A percentile compares a stretch with the other conserved stretches of the same genome.
Conservation (phyloP, 2,888 invertebrate species). For the Polymixis lichenea region DNA sequence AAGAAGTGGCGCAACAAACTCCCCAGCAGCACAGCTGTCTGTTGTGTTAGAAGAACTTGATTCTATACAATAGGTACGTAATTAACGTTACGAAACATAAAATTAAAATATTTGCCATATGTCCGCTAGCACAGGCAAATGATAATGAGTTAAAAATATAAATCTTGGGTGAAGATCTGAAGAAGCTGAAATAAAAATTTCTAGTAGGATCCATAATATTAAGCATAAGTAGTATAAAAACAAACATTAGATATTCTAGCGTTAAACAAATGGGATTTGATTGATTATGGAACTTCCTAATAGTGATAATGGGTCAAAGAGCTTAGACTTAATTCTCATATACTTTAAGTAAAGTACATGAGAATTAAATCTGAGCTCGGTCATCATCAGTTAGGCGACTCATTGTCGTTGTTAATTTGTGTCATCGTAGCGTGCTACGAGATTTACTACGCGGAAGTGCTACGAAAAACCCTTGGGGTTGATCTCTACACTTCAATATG, state of each 20-base stretch:
- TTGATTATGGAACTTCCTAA: background rate
- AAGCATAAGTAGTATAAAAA: background rate
- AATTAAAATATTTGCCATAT: no score
- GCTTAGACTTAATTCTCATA: no score
- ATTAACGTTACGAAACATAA: no score
- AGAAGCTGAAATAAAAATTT: background rate
- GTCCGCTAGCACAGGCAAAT: no score
- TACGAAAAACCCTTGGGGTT: conserved; percentile 15
- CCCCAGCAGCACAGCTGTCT: no score
- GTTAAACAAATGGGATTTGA: background rate
- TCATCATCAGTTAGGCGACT: background rate
- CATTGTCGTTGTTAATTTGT: background rate
- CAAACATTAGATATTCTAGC: background rate
- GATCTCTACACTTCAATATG: background rate
- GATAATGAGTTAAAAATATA: no score
- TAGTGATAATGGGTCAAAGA: background rate
- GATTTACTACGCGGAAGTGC: conserved; percentile 19
- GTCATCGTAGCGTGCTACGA: conserved; percentile 29
- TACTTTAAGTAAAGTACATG: no score
- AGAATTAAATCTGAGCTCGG: background rate
- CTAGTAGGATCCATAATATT: background rate
- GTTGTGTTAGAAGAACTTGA: no score
- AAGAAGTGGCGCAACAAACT: no score
- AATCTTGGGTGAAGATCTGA: background rate
- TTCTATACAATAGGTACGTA: no score